Conservation (phyloP, 1,140 invertebrate genomes). For the Heliconius nattereri region DNA sequence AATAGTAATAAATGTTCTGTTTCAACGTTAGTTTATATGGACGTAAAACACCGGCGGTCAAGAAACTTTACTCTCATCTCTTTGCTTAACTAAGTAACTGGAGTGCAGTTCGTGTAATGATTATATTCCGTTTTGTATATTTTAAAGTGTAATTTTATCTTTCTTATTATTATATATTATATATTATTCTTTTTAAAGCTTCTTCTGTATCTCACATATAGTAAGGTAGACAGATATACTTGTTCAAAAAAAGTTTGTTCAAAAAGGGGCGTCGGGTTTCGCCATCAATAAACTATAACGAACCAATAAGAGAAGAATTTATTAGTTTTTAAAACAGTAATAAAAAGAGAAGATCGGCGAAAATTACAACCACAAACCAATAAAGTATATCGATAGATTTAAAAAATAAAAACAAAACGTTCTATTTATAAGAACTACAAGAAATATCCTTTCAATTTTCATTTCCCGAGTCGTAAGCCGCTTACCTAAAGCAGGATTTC, state of each 20-base stretch:
- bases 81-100: neutral
- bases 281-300: too few relatives aligned
- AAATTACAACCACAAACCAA: neutral
- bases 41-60: neutral
- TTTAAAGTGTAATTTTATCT: too few relatives aligned
- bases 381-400: neutral
- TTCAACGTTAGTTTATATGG: neutral
- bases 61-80: neutral
- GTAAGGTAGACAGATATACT: too few relatives aligned
- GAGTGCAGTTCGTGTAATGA: neutral
- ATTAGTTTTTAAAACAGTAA: too few relatives aligned
- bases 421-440: neutral
- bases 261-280: too few relatives aligned
- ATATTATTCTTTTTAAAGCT: too few relatives aligned
- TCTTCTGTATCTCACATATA: too few relatives aligned
- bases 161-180: too few relatives aligned
- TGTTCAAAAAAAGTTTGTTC: too few relatives aligned
- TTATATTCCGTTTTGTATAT: neutral
- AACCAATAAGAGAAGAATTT: too few relatives aligned
- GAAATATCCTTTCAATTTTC: neutral
- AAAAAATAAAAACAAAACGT: neutral
- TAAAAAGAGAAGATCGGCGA: neutral
- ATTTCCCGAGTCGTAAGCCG: neutral
- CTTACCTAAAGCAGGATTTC: neutral
- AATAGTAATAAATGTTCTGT: neutral